Conservation (phyloP, 2,113 vertebrate species). For the Nematolebias whitei region DNA sequence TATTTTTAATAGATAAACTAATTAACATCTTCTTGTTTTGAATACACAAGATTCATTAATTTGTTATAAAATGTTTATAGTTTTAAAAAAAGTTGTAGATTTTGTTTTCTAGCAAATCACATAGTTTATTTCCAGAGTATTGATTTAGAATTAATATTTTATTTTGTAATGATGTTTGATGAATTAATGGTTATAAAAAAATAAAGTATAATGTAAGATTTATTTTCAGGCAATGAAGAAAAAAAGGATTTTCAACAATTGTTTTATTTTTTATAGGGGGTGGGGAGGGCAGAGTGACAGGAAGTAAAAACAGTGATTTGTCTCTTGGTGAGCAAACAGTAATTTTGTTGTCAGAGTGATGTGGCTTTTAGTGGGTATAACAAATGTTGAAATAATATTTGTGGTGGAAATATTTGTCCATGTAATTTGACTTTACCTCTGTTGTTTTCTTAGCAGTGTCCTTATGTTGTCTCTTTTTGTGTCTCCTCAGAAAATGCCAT, state of each 20-base stretch:
- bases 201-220: background rate
- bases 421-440: background rate
- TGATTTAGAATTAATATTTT: no score
- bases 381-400: background rate
- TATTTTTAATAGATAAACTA: no score
- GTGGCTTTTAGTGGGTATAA: background rate
- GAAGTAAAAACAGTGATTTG: background rate
- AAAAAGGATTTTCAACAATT: background rate
- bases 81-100: no score
- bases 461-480: background rate
- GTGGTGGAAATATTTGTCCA: background rate
- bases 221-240: background rate
- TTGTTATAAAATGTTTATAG: no score
- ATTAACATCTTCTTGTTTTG: no score
- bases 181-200: background rate
- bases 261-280: background rate
- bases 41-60: no score
- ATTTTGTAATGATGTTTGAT: background rate
- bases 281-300: background rate
- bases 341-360: conserved; percentile 1
- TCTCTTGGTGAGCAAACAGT: background rate
- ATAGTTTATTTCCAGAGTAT: no score
- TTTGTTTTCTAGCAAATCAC: no score
- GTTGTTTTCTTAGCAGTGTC: background rate
- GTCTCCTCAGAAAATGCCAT: conserved; percentile 85